These are phyloP conservation scores for Aphelinus atriplicis DNA, from an alignment of 1,140 invertebrate species.

Conservation along the genomic window DNA sequence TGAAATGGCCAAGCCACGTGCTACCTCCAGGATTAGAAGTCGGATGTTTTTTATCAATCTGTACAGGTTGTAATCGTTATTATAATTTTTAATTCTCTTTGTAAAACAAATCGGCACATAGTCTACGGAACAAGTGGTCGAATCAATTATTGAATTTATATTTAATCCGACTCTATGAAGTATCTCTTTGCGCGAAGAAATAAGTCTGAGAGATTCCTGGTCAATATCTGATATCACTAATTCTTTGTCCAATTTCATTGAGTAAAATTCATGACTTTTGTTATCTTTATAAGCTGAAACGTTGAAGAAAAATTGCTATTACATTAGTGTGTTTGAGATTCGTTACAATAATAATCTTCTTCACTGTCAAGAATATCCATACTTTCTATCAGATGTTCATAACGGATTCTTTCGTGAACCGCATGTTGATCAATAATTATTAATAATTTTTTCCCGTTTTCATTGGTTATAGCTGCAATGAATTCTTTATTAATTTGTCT, in stretches of 20 bases:
- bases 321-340: too few relatives aligned
- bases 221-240: constrained; percentile 50
- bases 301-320: not conserved
- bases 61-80: constrained; percentile 34
- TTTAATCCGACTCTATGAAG: constrained; percentile 55
- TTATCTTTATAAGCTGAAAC: constrained; percentile 54
- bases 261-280: constrained; percentile 47
- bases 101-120: constrained; percentile 58
- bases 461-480: constrained; percentile 53
- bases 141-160: constrained; percentile 42
- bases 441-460: constrained; percentile 52
- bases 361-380: not conserved
- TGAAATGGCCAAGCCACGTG: constrained; percentile 44
- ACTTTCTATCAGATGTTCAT: constrained; percentile 59
- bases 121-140: constrained; percentile 46
- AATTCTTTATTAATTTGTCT: constrained; percentile 62
- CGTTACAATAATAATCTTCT: too few relatives aligned
- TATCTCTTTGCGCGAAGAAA: constrained; percentile 45
- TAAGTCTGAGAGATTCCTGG: constrained; percentile 36
- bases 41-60: constrained; percentile 47
- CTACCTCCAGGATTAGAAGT: constrained; percentile 54
- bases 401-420: constrained; percentile 62
- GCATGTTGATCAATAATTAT: constrained; percentile 64
- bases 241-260: constrained; percentile 48
- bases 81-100: constrained; percentile 43